Base-by-base conservation (phyloP, 1,140 invertebrate genomes). In the Eupeodes corollae region DNA sequence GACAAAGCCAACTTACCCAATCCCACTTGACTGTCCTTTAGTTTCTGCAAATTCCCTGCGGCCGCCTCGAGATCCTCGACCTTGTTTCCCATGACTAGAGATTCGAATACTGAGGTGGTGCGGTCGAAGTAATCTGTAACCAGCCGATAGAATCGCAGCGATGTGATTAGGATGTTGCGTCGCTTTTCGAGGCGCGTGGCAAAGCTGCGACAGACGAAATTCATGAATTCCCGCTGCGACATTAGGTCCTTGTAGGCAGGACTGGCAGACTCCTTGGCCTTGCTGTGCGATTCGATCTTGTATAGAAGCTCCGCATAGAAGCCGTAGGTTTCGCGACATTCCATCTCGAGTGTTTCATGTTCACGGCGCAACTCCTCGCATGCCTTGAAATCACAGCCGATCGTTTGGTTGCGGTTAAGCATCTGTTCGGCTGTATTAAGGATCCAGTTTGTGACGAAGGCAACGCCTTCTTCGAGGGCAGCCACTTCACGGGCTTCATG, bases 161-260 rank as follows among this genome's bases (percentile, higher is more conserved):
- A 85, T 5, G 83, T 84, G 37, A 87, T 84, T 6, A 89, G 62
- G n/a, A 86, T 72, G 55, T 83, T 86, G 48, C 84, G 68, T 26
- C 85, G 66, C 34, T 82, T 74, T 56, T 88, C 84, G 40, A 89
- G 61, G n/a, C 85, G 72, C 19, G 76, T 77, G 0, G 85, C 85
- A 58, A 86, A 88, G 56, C 80, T 85, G 43, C 83, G 75, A 54
- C 81, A 85, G 0, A 87, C 80, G 50, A 84, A 86, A 65, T 88
- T 81, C 84, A 88, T 87, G 58, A 83, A 83, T 55, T 83, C 81
- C 50, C 77, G 71, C 49, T 83, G 82, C 0, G 78, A 79, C 12
- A 78, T 69, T 6, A 84, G 58, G 59, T 83, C 79, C 58, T 66
- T 70, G 33, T 63, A 62, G n/a, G 64, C 61, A 21, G 38, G 31